These are phyloP conservation scores for Calosoma granatense DNA, from an alignment of 1,140 invertebrate species.

Conservation along the genomic window DNA sequence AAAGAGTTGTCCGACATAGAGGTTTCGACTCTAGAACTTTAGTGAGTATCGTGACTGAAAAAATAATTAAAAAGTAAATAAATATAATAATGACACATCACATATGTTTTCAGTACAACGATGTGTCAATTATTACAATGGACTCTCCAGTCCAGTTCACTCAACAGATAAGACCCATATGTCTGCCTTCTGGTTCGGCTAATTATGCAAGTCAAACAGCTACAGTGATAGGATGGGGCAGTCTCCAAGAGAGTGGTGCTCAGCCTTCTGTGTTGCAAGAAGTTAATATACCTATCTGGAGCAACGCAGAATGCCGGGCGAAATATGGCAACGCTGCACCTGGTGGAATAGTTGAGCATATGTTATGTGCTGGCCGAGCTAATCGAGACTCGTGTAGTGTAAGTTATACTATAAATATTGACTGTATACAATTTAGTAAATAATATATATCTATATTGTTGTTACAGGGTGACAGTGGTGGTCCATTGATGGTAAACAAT, in stretches of 20 bases:
- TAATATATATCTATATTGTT: background rate
- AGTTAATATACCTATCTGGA: constrained; percentile 75
- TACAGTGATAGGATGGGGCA: constrained; percentile 80
- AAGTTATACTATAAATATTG: constrained; percentile 34
- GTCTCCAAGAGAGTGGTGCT: constrained; percentile 66
- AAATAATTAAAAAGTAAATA: background rate
- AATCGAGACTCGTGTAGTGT: constrained; percentile 82
- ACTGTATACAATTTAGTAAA: constrained; percentile 5
- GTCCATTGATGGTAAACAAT: constrained; percentile 74
- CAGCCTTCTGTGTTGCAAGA: constrained; percentile 72
- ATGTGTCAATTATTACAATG: constrained; percentile 76
- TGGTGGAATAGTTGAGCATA: constrained; percentile 76
- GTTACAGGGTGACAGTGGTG: constrained; percentile 82
- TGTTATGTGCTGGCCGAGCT: constrained; percentile 74
- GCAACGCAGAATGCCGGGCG: constrained; percentile 60
- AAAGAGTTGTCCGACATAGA: constrained; percentile 70
- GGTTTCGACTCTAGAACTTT: constrained; percentile 74
- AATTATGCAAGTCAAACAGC: constrained; percentile 56
- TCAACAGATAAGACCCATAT: constrained; percentile 68
- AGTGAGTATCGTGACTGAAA: constrained; percentile 37
- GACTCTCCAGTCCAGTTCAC: constrained; percentile 65
- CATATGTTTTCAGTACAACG: constrained; percentile 59
- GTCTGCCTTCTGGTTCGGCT: constrained; percentile 55
- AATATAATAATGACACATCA: background rate
- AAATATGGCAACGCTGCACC: constrained; percentile 80